A percentile compares a stretch with the other conserved stretches of the same genome.
Evolutionary conservation across 2,113 vertebrate species (phyloP).

Genomic region (Arothron firmamentum): DNA sequence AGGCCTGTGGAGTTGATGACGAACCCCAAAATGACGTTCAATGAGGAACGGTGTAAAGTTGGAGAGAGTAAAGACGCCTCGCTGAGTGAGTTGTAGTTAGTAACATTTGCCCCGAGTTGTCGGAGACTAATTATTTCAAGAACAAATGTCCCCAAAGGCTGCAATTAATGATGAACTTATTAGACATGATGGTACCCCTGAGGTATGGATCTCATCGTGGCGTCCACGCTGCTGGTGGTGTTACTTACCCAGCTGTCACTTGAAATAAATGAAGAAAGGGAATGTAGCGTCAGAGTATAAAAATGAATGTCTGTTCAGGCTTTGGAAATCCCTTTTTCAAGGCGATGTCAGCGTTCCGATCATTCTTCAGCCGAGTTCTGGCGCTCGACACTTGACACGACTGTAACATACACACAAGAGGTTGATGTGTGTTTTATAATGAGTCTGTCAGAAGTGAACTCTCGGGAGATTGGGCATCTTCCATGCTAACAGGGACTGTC

Average conservation of each 20-base stretch:
- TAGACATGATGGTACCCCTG: slow-evolving; percentile 72
- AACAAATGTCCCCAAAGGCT: slow-evolving; percentile 73
- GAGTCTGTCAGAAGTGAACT: slow-evolving; percentile 51
- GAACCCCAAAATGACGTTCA: slow-evolving; percentile 14
- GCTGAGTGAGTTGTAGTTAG: slow-evolving; percentile 52
- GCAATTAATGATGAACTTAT: slow-evolving; percentile 78
- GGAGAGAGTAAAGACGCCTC: slow-evolving; percentile 20
- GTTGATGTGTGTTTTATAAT: slow-evolving; percentile 43
- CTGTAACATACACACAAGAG: slow-evolving; percentile 27
- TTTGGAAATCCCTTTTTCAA: slow-evolving; percentile 41
- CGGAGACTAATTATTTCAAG: slow-evolving; percentile 76
- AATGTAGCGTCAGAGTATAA: slow-evolving; percentile 5
- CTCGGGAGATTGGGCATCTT: slow-evolving; percentile 36
- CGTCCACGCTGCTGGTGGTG: slow-evolving; percentile 57
- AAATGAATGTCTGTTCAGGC: slow-evolving; percentile 14
- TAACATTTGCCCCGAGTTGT: slow-evolving; percentile 57
- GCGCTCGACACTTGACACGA: slow-evolving; percentile 50
- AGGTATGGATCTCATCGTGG: slow-evolving; percentile 67
- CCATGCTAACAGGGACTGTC: slow-evolving; percentile 41
- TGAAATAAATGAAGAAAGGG: slow-evolving; percentile 53
- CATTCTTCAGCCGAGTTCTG: slow-evolving; percentile 28
- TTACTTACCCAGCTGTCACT: slow-evolving; percentile 68
- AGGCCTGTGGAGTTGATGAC: slow-evolving; percentile 34
- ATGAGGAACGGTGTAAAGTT: slow-evolving; percentile 16
- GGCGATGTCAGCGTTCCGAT: slow-evolving; percentile 28